phyloP scores from a whole-genome alignment of 2,113 vertebrate species.

The Aviceda subcristata region DNA sequence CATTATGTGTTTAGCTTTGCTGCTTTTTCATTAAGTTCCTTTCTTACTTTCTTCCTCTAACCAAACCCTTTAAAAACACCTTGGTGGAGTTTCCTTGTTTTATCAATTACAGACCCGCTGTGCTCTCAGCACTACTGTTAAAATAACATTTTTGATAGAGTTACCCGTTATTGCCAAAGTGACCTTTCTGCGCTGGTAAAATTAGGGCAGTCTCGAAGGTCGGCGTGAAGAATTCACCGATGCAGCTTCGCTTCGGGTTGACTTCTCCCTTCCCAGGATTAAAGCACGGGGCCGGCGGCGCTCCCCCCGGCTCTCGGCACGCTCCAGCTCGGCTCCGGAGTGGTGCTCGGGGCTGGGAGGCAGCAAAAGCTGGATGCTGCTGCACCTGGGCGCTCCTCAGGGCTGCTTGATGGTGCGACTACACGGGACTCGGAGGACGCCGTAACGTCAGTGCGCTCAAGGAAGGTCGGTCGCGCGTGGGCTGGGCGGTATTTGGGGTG shows the following conservation, averaged over 20 bases:
- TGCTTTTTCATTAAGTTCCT: background rate
- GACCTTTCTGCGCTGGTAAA: conserved; percentile 4
- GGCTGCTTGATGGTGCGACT: background rate
- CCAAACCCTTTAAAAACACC: background rate
- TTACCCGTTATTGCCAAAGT: background rate
- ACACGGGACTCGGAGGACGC: background rate
- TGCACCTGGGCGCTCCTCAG: background rate
- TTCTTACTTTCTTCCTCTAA: background rate
- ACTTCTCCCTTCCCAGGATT: background rate
- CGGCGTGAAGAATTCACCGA: background rate
- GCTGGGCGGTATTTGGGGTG: background rate
- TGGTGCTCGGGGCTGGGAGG: background rate
- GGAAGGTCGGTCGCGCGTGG: rapidly evolving
- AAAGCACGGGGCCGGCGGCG: background rate
- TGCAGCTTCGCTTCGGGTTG: background rate
- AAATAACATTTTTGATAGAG: background rate
- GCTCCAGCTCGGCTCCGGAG: background rate
- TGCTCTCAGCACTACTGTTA: conserved; percentile 1
- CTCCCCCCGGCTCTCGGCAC: background rate
- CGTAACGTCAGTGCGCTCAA: rapidly evolving
- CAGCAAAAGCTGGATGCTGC: background rate
- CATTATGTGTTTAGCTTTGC: background rate
- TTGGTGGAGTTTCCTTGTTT: conserved; percentile 40
- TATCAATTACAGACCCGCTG: background rate
- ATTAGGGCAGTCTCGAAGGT: background rate